Percentiles rank a stretch among this genome's conserved stretches.
Conservation (phyloP, 2,797 vertebrate genomes). For the Sebastes ruberrimus region DNA sequence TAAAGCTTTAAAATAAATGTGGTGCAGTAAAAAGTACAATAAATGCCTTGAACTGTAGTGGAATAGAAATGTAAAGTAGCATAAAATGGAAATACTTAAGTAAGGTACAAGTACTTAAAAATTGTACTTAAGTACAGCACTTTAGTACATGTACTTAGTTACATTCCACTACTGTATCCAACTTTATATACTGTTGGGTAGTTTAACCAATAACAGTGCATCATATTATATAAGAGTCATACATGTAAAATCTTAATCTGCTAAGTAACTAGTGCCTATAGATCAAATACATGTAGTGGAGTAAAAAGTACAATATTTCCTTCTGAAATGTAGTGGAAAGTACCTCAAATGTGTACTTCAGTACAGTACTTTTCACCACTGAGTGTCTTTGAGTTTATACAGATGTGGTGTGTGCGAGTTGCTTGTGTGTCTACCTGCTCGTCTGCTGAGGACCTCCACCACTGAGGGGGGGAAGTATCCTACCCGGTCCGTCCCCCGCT, state of each 20-base stretch:
- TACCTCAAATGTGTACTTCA: too few relatives aligned
- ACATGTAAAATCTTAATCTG: neutral
- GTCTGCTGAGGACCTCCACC: slow-evolving; percentile 92
- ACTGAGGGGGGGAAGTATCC: slow-evolving; percentile 94
- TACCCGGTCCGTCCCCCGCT: slow-evolving; percentile 89
- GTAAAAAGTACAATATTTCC: neutral
- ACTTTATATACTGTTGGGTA: neutral
- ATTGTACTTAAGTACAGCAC: neutral
- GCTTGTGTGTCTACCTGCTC: slow-evolving; percentile 80
- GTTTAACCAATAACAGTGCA: too few relatives aligned
- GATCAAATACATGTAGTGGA: neutral
- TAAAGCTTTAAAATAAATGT: too few relatives aligned
- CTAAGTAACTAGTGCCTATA: neutral
- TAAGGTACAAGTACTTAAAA: neutral
- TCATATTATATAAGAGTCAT: neutral
- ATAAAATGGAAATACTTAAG: neutral
- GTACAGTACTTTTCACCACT: neutral
- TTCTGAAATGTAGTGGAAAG: too few relatives aligned
- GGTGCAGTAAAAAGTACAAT: too few relatives aligned
- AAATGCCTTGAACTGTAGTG: too few relatives aligned
- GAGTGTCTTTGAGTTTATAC: neutral
- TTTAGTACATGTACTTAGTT: neutral
- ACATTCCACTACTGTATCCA: too few relatives aligned
- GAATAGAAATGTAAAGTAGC: too few relatives aligned
- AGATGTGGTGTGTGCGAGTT: neutral